Conservation (phyloP, 2,113 vertebrate species). For the Tiliqua scincoides region DNA sequence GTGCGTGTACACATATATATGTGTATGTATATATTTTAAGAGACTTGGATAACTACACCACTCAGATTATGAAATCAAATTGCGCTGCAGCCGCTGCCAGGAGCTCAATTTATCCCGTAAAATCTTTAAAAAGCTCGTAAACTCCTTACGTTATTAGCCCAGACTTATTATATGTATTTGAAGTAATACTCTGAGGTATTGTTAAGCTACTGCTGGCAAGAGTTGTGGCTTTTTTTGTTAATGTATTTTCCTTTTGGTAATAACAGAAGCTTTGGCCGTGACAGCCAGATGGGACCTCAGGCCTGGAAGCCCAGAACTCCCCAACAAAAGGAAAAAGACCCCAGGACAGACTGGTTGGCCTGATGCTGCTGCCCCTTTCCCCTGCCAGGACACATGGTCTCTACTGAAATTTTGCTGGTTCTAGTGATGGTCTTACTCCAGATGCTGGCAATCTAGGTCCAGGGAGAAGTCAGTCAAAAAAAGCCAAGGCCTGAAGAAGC, state of each 20-base stretch:
- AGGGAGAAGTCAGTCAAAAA: too few relatives aligned
- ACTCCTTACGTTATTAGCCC: constrained; percentile 77
- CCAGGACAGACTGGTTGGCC: neutral
- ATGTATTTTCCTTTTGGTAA: constrained; percentile 53
- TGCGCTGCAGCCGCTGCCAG: constrained; percentile 50
- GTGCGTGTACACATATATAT: too few relatives aligned
- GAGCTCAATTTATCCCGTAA: constrained; percentile 77
- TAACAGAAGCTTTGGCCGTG: constrained; percentile 27
- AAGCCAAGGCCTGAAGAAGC: too few relatives aligned
- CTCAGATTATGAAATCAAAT: constrained; percentile 71
- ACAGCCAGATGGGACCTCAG: rapidly evolving
- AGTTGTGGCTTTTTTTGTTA: constrained; percentile 47
- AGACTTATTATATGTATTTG: constrained; percentile 74
- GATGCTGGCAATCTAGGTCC: neutral
- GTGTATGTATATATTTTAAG: constrained; percentile 38
- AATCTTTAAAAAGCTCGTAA: constrained; percentile 81
- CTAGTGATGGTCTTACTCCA: neutral
- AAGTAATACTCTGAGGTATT: constrained; percentile 76
- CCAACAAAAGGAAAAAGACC: neutral
- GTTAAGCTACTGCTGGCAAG: constrained; percentile 76
- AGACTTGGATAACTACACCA: constrained; percentile 54
- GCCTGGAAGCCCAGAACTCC: neutral
- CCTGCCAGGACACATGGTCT: neutral
- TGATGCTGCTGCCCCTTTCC: neutral
- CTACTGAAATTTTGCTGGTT: neutral